Evolutionary conservation across 2,888 invertebrate species (phyloP).

Genomic region (Andrena marginata): DNA sequence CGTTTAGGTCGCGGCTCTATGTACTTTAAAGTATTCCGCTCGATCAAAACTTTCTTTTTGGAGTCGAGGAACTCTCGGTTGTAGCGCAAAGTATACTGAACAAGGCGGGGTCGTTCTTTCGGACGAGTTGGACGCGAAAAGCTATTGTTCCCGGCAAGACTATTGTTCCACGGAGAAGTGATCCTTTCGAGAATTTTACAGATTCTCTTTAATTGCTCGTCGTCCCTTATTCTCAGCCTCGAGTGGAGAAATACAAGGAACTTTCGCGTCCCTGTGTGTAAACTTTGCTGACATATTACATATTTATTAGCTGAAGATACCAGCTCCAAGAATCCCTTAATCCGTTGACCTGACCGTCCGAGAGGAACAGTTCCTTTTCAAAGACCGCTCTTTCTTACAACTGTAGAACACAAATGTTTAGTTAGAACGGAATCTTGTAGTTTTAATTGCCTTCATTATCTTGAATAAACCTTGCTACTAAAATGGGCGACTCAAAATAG

Average conservation of each 20-base stretch:
- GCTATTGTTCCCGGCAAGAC: slow-evolving; percentile 27
- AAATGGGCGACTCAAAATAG: no score
- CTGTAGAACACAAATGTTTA: not conserved
- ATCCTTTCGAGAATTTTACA: slow-evolving; percentile 1
- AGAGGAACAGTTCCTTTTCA: not conserved
- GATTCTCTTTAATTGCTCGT: slow-evolving; percentile 16
- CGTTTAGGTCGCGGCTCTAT: slow-evolving; percentile 1
- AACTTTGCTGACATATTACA: not conserved
- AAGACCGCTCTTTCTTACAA: not conserved
- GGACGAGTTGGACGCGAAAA: slow-evolving; percentile 8
- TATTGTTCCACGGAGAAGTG: slow-evolving; percentile 21
- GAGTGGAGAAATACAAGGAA: not conserved
- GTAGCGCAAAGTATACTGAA: not conserved
- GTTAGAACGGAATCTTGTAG: not conserved
- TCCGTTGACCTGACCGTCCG: not conserved
- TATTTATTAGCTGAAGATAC: not conserved
- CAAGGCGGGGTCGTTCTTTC: not conserved
- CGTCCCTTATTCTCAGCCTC: not conserved
- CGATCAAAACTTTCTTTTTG: slow-evolving; percentile 9
- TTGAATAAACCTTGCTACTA: no score
- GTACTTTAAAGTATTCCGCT: not conserved
- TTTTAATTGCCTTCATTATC: not conserved
- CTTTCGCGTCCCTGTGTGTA: not conserved
- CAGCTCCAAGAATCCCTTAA: not conserved
- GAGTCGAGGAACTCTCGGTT: slow-evolving; percentile 6